Percentiles rank a stretch among this genome's conserved stretches.
These are phyloP conservation scores for Myotis davidii DNA, from an alignment of 2,113 vertebrate genomes.

Conservation along the genomic window DNA sequence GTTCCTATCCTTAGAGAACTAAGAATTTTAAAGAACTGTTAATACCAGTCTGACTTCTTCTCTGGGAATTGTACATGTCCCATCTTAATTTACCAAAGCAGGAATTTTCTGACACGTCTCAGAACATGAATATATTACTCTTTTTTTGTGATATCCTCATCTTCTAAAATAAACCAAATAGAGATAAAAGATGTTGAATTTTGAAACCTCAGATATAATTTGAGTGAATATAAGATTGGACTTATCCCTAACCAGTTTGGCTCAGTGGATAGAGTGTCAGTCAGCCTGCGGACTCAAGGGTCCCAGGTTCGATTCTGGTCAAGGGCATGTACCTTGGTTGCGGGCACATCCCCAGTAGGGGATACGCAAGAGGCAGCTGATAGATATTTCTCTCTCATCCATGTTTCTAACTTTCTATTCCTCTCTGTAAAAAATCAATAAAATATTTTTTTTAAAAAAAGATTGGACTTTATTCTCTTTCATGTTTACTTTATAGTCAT, in stretches of 20 bases:
- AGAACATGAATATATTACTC: background rate
- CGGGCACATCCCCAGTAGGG: too few relatives aligned
- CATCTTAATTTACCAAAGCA: background rate
- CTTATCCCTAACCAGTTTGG: too few relatives aligned
- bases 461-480: background rate
- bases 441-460: too few relatives aligned
- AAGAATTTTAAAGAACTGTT: constrained; percentile 14
- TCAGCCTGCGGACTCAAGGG: too few relatives aligned
- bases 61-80: background rate
- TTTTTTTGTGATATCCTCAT: background rate
- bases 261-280: too few relatives aligned
- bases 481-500: constrained; percentile 26
- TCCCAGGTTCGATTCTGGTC: too few relatives aligned
- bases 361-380: too few relatives aligned
- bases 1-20: background rate
- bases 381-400: too few relatives aligned
- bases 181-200: background rate
- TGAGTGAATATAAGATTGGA: background rate
- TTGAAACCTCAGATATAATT: background rate
- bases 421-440: too few relatives aligned
- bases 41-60: background rate
- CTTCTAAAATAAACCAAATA: constrained; percentile 33
- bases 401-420: too few relatives aligned
- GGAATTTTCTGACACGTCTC: background rate
- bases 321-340: too few relatives aligned